Evolutionary conservation across 1,140 invertebrate genomes (phyloP), one percentile per base, ranked within the genome.

Genomic region (Episyrphus balteatus): DNA sequence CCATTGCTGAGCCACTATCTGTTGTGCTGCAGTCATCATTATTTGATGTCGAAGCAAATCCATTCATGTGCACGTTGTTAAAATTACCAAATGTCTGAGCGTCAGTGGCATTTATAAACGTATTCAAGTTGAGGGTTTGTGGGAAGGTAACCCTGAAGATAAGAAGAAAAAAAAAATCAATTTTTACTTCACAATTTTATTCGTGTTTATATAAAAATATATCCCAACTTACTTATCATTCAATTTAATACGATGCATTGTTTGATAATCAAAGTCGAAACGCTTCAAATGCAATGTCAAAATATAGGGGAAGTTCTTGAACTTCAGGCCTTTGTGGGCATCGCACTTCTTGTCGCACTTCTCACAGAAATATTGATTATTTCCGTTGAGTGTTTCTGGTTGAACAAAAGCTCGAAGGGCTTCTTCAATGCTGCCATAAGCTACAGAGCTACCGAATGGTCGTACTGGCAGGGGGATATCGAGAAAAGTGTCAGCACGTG

Each of bases 311-410:
- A 94, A 91, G 48, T 83, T 82, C 11, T 81, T 80, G 61, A 94
- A 92, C 61, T 90, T 90, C 14, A 93, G 73, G 32, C 91, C 89
- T 73, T 95, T 94, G 59, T 93, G 86, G 30, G 91, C 91, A 69
- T 94, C 83, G 67, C 88, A 91, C 60, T 90, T 89, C 59, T 87
- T 85, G 56, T 86, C 78, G 70, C 92, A 95, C 51, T 81, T 83
- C 54, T 90, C 88, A 73, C 92, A 95, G 62, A 80, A 78, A 73
- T 94, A 94, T 65, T 93, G 87, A 73, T 95, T 93, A 48, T 82
- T 82, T 26, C 84, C 89, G 54, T 88, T 81, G 12, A 95, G 70
- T 10, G 80, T 82, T 73, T 95, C 92, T 2, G 88, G 86, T 55
- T 86, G 80, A 5, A 92, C 84, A 70, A 93, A 95, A 0, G 86